Percentiles rank a stretch among this genome's conserved stretches.
Evolutionary conservation across 2,113 vertebrate species (phyloP).

Genomic region (Aix galericulata): DNA sequence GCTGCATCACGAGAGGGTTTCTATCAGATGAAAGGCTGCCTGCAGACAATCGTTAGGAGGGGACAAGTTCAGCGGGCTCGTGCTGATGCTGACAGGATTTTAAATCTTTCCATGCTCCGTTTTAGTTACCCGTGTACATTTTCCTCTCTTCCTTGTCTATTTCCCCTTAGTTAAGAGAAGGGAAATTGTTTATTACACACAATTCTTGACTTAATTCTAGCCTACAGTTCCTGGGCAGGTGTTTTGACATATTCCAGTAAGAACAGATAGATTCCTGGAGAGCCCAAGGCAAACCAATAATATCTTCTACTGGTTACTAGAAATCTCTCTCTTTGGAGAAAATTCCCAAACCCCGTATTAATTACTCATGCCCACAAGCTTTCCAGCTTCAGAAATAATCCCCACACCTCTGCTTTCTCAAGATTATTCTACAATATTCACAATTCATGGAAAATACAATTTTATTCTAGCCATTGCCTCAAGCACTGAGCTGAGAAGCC

Average conservation of each 20-base stretch:
- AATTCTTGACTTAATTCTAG: neutral
- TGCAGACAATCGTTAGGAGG: neutral
- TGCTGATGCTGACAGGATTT: neutral
- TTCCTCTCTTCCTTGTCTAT: neutral
- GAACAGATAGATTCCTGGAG: neutral
- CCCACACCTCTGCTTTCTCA: neutral
- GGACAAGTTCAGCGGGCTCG: neutral
- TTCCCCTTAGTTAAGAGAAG: neutral
- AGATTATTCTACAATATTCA: neutral
- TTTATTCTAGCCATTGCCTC: neutral
- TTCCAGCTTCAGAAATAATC: neutral
- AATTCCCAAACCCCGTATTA: neutral
- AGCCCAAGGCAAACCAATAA: neutral
- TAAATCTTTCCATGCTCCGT: neutral
- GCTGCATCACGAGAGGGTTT: neutral
- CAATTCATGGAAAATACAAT: neutral
- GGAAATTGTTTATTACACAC: neutral
- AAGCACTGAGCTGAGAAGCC: neutral
- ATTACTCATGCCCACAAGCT: neutral
- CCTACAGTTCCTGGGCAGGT: neutral
- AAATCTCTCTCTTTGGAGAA: neutral
- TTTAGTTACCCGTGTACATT: neutral
- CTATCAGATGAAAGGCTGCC: neutral
- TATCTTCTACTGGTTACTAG: neutral
- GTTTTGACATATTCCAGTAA: neutral